phyloP scores from a whole-genome alignment of 1,140 invertebrate species.

The Drosophila navojoa region DNA sequence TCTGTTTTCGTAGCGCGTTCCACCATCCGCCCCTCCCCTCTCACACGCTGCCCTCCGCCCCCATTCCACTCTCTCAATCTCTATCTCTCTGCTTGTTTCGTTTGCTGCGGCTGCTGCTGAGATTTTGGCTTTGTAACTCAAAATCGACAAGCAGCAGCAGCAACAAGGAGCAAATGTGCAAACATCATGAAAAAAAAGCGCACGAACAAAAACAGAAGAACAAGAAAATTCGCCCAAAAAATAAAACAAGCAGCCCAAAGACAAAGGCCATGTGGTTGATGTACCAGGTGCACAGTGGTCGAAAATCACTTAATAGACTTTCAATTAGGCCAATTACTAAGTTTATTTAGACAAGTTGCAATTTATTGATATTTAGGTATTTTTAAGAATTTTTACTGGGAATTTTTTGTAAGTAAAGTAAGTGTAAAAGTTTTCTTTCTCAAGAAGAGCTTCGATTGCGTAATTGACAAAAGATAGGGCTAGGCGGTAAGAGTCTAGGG shows the following conservation, averaged over 20 bases:
- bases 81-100: constrained; percentile 2
- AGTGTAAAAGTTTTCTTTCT: no score
- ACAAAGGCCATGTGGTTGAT: constrained; percentile 30
- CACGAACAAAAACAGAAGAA: constrained; percentile 32
- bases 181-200: constrained; percentile 80
- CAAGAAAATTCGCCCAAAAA: constrained; percentile 8
- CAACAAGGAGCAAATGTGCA: constrained; percentile 76
- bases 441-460: no score
- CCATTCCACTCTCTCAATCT: background rate
- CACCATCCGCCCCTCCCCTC: constrained; percentile 17
- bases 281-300: constrained; percentile 3
- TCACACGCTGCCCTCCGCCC: background rate
- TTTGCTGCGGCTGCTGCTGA: constrained; percentile 42
- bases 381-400: no score
- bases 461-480: no score
- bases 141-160: constrained; percentile 58
- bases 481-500: no score
- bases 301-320: background rate
- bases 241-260: constrained; percentile 37
- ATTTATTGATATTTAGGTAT: no score
- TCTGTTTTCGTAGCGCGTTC: constrained; percentile 62
- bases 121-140: constrained; percentile 82
- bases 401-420: no score
- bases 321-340: no score
- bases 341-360: no score